Conservation (phyloP, 2,797 vertebrate species). For the Furcifer pardalis region DNA sequence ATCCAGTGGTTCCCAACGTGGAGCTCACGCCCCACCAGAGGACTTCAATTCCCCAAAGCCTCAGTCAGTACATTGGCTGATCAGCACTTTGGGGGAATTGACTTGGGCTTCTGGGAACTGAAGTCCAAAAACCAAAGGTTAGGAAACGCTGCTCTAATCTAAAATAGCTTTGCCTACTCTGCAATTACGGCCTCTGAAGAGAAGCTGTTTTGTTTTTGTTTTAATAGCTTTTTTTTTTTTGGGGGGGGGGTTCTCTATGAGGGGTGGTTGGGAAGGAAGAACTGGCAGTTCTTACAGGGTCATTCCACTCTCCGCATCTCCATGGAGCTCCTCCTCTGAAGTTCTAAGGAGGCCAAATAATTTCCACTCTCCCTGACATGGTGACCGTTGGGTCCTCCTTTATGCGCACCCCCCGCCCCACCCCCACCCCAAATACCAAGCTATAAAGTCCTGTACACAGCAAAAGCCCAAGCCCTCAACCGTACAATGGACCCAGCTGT, state of each 20-base stretch:
- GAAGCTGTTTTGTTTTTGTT: neutral
- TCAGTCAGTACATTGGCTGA: no score
- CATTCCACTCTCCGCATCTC: neutral
- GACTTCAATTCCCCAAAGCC: no score
- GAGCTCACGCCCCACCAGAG: no score
- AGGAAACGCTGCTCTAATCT: no score
- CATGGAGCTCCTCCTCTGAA: slow-evolving; percentile 2
- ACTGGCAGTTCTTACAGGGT: neutral
- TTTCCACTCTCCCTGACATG: slow-evolving; percentile 19
- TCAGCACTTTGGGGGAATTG: no score
- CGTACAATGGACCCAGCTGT: slow-evolving; percentile 38
- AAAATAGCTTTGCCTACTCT: neutral
- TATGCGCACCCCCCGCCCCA: no score
- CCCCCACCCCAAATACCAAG: neutral
- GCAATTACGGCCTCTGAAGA: neutral
- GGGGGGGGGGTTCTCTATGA: no score
- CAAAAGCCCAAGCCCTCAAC: neutral
- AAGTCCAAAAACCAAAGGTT: no score
- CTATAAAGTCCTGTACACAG: neutral
- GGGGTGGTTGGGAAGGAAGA: neutral
- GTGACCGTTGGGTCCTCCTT: neutral
- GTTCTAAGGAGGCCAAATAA: neutral
- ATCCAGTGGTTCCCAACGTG: no score
- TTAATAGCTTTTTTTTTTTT: neutral
- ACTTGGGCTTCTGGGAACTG: no score